Base-by-base conservation (phyloP, 2,888 invertebrate genomes). In the Drosophila melanocephala region DNA sequence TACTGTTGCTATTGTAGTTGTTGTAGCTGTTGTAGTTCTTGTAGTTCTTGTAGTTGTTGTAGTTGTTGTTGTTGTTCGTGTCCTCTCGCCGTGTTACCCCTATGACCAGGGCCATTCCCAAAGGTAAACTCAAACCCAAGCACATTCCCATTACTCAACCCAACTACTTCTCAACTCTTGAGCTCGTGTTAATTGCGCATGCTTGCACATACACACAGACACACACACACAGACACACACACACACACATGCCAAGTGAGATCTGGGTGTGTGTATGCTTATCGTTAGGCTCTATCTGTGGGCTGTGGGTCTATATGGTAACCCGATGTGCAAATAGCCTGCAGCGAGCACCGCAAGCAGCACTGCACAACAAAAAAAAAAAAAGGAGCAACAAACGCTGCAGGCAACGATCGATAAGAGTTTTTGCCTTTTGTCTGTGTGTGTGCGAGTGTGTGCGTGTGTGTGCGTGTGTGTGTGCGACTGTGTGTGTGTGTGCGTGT, bases 161-260 rank as follows among this genome's bases (percentile, higher is more conserved):
- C 64, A 75, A 76, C 83, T 61, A 81, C 72, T 79, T 79, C 52
- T 69, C 70, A 70, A 52, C 78, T 61, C 58, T 70, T 58, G 64
- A 63, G 64, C 62, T 64, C 79, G 55, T 66, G 80, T 85, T 84
- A 84, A 87, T 87, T 84, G 74, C 87, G 89, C 89, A 72, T 84
- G 73, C 73, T 74, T 83, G 84, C 81, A 60, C 79, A 51, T 67
- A 52, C 61, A 59, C 56, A 64, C 55, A 61, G 37, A 44, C 72
- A 64, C 62, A 56, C 68, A 26, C 26, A 26, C 26, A 26, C 28
- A 28, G 3, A 28, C 5, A 28, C 32, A 33, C 3, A 55, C 55
- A 50, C 47, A 50, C 65, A 58, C 61, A 33, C 80, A 39, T 16
- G 6, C 50, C 16, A 22, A 33, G 39, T n/a, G 30, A 53, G 66